Base-by-base conservation (phyloP, 1,140 invertebrate species). In the Dinothrombium tinctorium region DNA sequence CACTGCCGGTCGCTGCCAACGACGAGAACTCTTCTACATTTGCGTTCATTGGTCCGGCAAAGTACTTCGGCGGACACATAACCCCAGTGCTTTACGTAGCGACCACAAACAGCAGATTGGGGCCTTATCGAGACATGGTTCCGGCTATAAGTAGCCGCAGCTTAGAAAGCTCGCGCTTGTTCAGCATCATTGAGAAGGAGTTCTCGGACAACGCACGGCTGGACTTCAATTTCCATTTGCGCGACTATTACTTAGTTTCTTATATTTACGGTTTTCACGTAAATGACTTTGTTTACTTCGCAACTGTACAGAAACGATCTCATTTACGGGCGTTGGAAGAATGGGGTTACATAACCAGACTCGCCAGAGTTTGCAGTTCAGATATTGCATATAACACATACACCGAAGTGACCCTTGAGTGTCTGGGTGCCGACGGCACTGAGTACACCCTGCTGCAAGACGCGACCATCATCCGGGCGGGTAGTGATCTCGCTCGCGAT, bases 191-290 rank as follows among this genome's bases (percentile, higher is more conserved):
- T 0, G 77, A 86, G 55, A 73, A 69, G 46, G 74, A 76, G 3
- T 86, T 87, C 53, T 74, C 72, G 55, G 81, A 81, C 21, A 68
- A 74, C 33, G 65, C 87, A n/a, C 70, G 74, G 48, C 84, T 90
- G 42, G 83, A 89, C 61, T 80, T 87, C 9, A 86, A 86, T 54
- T 86, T 86, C 57, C 70, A 82, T 42, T 36, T 53, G 6, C 41
- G 46, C 8, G 84, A 89, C 61, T 82, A 87, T 55, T 90, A 87
- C 60, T 63, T 89, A 6, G 82, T 96, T 17, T 74, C 82, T 53
- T 95, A 94, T 57, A 69, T 90, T 2, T 90, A 89, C 60, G 87
- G 87, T 11, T 95, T 96, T 55, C 80, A 86, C 57, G 79, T 82
- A 2, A 81, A 74, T 51, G 75, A 82, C 44, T 90, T 83, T 61